phyloP scores from a whole-genome alignment of 2,113 vertebrate species.

The Shinisaurus crocodilurus region DNA sequence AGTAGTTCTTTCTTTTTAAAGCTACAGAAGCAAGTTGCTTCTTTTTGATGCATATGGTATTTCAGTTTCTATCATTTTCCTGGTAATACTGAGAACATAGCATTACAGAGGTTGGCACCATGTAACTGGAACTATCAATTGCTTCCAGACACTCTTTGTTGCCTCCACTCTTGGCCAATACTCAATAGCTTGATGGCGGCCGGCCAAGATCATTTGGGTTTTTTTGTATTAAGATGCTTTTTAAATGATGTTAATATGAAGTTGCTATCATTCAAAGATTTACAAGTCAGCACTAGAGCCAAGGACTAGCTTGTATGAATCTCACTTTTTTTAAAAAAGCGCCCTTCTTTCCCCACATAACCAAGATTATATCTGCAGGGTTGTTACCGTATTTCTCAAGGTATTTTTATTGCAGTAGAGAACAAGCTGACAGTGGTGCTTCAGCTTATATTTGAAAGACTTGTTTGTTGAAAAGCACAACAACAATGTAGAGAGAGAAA shows the following conservation, averaged over 20 bases:
- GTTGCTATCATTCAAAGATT: too few relatives aligned
- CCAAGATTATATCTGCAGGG: background rate
- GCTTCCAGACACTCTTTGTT: slow-evolving; percentile 12
- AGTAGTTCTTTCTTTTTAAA: background rate
- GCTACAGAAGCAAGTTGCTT: slow-evolving; percentile 23
- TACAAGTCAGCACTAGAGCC: background rate
- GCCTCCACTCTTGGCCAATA: slow-evolving; percentile 6
- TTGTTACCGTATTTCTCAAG: background rate
- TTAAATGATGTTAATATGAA: too few relatives aligned
- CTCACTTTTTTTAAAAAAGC: background rate
- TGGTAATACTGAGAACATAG: slow-evolving; percentile 29
- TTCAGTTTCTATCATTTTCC: slow-evolving; percentile 15
- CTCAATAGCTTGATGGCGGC: background rate
- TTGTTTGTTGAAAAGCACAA: background rate
- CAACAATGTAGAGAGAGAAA: background rate
- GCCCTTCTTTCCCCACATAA: background rate
- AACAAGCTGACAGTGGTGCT: background rate
- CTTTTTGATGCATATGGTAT: background rate
- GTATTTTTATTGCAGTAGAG: background rate
- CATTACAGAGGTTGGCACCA: slow-evolving; percentile 37
- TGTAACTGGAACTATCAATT: slow-evolving; percentile 12
- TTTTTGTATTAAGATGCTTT: background rate
- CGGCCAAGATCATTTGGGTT: background rate
- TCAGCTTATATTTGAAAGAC: background rate
- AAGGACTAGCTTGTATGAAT: background rate